phyloP scores from a whole-genome alignment of 2,113 vertebrate species.

The Pelmatolapia mariae region DNA sequence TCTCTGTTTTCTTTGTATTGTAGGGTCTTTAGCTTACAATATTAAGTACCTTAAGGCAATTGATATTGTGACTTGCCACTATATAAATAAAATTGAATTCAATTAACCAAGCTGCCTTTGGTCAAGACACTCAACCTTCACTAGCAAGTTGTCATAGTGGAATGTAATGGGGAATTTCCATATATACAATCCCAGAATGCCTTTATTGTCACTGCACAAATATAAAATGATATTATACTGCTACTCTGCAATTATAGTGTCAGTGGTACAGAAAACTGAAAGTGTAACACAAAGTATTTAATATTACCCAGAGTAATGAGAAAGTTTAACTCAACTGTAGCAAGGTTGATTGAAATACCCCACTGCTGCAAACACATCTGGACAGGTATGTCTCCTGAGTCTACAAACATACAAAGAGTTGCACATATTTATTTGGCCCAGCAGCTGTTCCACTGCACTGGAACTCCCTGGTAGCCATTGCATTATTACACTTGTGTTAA shows the following conservation, averaged over 20 bases:
- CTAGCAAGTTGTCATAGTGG: not conserved
- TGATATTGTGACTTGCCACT: not conserved
- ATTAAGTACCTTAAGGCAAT: not conserved
- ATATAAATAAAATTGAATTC: not conserved
- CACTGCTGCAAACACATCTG: slow-evolving; percentile 33
- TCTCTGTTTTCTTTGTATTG: not conserved
- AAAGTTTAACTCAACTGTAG: not conserved
- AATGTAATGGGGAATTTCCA: not conserved
- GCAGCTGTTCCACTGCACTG: slow-evolving; percentile 50
- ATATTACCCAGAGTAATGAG: not conserved
- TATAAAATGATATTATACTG: not conserved
- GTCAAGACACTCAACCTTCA: not conserved
- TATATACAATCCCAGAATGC: not conserved
- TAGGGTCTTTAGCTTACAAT: not conserved
- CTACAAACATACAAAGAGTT: not conserved
- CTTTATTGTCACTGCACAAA: not conserved
- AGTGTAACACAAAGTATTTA: not conserved
- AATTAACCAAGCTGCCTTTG: not conserved
- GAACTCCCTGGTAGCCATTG: slow-evolving; percentile 12
- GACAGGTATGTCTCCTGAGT: slow-evolving; percentile 27
- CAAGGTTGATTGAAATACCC: slow-evolving; percentile 2
- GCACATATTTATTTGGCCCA: slow-evolving; percentile 40
- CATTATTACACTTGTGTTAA: slow-evolving; percentile 58
- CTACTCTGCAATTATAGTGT: not conserved
- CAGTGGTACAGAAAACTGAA: not conserved